phyloP scores from a whole-genome alignment of 2,888 invertebrate genomes.

The Tridacna crocea region DNA sequence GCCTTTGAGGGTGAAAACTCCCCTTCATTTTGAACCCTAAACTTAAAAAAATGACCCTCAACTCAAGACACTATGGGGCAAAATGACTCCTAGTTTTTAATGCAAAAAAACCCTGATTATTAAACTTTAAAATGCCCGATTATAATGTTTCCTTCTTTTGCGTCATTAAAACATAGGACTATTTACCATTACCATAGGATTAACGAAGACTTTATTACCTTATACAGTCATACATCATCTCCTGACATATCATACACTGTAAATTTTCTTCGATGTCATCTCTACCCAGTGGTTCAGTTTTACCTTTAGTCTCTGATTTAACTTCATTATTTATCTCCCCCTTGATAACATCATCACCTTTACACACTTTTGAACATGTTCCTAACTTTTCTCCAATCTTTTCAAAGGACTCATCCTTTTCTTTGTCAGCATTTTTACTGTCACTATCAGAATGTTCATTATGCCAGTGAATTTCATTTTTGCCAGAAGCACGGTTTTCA shows the following conservation, averaged over 20 bases:
- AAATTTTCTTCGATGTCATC: slow-evolving; percentile 81
- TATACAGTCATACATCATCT: slow-evolving; percentile 83
- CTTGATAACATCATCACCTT: not conserved
- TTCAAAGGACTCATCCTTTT: not conserved
- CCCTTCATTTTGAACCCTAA: too few species aligned
- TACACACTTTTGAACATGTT: not conserved
- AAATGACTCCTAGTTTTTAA: too few species aligned
- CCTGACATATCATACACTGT: slow-evolving; percentile 83
- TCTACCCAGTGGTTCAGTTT: slow-evolving; percentile 24
- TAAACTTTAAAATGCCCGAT: too few species aligned
- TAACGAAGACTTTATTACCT: slow-evolving; percentile 69
- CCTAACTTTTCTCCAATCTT: not conserved
- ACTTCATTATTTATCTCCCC: not conserved
- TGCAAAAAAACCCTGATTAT: too few species aligned
- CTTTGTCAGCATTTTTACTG: not conserved
- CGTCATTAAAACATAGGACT: too few species aligned
- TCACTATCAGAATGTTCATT: not conserved
- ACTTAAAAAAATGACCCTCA: too few species aligned
- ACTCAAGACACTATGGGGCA: too few species aligned
- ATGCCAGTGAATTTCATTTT: not conserved
- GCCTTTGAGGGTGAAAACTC: too few species aligned
- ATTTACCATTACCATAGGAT: too few species aligned
- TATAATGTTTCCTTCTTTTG: too few species aligned
- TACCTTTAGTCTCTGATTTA: slow-evolving; percentile 4
- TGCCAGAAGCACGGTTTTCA: not conserved